These are phyloP conservation scores for Spermophilus dauricus DNA, from an alignment of 2,113 vertebrate species.

Conservation along the genomic window DNA sequence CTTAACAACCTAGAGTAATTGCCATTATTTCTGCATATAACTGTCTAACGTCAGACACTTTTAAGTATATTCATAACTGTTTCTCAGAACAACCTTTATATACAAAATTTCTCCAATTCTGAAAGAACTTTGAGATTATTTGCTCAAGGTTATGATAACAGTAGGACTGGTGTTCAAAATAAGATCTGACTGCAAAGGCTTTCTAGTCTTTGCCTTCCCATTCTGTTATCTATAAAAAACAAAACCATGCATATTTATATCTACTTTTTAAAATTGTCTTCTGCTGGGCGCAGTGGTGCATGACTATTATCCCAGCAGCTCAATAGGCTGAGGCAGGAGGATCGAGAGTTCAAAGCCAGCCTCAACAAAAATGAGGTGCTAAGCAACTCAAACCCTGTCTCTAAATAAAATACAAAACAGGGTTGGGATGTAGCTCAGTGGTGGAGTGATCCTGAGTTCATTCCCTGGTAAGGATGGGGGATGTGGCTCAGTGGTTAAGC, in stretches of 20 bases:
- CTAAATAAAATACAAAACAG: too few relatives aligned
- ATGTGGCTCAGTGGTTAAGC: too few relatives aligned
- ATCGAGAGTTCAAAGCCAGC: too few relatives aligned
- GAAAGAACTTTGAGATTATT: slow-evolving; percentile 52
- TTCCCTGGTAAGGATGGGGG: too few relatives aligned
- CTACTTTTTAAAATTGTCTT: not conserved
- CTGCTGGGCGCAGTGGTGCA: not conserved
- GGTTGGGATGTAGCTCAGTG: too few relatives aligned
- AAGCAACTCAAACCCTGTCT: too few relatives aligned
- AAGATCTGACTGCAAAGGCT: not conserved
- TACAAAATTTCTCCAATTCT: not conserved
- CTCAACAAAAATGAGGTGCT: too few relatives aligned
- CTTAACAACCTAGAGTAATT: slow-evolving; percentile 15
- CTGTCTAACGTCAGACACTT: not conserved
- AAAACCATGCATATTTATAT: slow-evolving; percentile 24
- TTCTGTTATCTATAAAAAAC: slow-evolving; percentile 27
- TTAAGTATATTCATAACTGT: not conserved
- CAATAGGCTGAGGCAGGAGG: too few relatives aligned
- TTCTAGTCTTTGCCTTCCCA: not conserved
- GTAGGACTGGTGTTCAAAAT: not conserved
- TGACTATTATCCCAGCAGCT: too few relatives aligned
- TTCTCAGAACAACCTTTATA: not conserved
- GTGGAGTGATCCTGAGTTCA: too few relatives aligned
- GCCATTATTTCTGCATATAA: slow-evolving; percentile 1
- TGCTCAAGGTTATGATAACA: not conserved